Evolutionary conservation across 2,888 invertebrate species (phyloP).

Genomic region (Mylabris sibirica): DNA sequence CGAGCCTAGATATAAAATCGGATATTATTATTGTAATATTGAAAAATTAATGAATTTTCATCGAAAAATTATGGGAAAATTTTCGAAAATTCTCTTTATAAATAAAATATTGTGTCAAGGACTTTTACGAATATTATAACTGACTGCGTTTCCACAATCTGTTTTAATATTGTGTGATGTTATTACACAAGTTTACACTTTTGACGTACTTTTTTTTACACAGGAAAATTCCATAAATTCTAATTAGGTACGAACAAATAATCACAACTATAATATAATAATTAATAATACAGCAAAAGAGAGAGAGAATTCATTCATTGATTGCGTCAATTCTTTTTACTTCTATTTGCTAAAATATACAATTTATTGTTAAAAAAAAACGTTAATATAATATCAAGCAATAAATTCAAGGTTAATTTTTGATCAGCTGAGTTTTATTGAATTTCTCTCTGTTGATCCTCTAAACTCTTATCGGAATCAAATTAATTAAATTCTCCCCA

Average conservation of each 20-base stretch:
- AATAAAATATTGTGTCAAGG: conserved; percentile 10
- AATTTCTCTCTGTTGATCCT: too few species aligned
- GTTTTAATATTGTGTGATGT: background rate
- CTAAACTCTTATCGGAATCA: too few species aligned
- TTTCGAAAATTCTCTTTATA: background rate
- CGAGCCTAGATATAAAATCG: too few species aligned
- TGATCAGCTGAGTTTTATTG: too few species aligned
- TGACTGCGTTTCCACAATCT: conserved; percentile 10
- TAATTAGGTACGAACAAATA: background rate
- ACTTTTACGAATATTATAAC: background rate
- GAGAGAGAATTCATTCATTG: background rate
- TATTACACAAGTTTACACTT: background rate
- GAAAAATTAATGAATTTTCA: too few species aligned
- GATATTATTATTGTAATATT: too few species aligned
- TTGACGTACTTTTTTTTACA: background rate
- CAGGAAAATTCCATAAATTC: background rate
- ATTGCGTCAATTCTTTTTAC: background rate
- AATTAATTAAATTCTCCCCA: background rate
- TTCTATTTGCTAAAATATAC: background rate
- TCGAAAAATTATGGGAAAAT: background rate
- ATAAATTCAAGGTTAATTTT: background rate
- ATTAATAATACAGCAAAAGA: too few species aligned
- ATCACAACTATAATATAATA: background rate
- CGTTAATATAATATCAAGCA: too few species aligned
- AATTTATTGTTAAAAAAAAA: too few species aligned